Percentiles rank a stretch among this genome's conserved stretches.
phyloP scores from a whole-genome alignment of 2,113 vertebrate genomes.

The Chaenocephalus aceratus region DNA sequence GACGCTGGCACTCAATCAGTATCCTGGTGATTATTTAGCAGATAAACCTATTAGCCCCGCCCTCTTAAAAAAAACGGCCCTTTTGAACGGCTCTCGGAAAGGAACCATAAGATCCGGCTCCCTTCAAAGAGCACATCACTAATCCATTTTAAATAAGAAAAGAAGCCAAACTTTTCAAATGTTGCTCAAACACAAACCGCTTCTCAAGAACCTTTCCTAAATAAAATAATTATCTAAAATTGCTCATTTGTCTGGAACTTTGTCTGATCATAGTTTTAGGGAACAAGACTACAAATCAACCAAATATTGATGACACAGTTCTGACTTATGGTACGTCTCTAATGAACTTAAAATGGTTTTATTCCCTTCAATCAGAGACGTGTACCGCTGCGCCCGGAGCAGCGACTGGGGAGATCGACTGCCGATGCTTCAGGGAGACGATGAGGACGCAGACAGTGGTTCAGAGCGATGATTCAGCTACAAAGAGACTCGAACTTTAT shows the following conservation, averaged over 20 bases:
- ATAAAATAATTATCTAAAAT: not conserved
- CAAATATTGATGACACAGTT: not conserved
- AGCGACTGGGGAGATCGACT: slow-evolving; percentile 89
- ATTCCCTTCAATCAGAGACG: slow-evolving; percentile 78
- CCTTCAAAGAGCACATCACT: no score
- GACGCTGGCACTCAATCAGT: no score
- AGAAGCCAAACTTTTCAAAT: not conserved
- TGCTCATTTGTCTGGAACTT: not conserved
- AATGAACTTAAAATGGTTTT: not conserved
- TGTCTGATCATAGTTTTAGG: not conserved
- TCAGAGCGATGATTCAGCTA: slow-evolving; percentile 30
- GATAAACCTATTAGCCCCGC: no score
- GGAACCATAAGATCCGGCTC: no score
- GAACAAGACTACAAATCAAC: not conserved
- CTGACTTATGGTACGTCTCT: accelerated
- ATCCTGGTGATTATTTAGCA: no score
- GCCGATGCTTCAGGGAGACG: slow-evolving; percentile 66
- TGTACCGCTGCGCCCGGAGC: slow-evolving; percentile 89
- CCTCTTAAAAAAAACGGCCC: no score
- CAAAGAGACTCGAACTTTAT: not conserved
- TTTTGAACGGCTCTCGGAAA: no score
- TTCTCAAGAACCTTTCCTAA: not conserved
- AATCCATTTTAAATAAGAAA: no score
- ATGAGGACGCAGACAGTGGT: slow-evolving; percentile 38
- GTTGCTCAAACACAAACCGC: not conserved